These are phyloP conservation scores for Chromoteleia sp. DNA, from an alignment of 2,888 invertebrate species.

Conservation along the genomic window DNA sequence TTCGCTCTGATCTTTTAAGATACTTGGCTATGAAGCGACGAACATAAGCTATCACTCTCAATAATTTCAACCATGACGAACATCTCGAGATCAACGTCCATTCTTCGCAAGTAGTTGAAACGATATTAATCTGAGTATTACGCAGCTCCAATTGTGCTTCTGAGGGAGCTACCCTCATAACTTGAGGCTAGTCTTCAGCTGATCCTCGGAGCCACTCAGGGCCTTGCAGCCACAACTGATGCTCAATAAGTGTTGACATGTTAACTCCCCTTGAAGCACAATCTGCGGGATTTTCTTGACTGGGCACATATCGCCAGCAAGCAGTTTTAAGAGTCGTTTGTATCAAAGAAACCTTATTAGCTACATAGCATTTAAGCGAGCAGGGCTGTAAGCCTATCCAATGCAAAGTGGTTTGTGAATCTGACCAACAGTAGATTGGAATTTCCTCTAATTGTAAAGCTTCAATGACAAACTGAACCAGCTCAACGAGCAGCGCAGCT, in stretches of 20 bases:
- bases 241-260: background rate
- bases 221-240: background rate
- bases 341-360: background rate
- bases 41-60: slow-evolving; percentile 8
- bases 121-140: background rate
- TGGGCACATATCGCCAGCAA: background rate
- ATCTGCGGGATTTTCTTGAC: no score
- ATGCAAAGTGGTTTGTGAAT: slow-evolving; percentile 64
- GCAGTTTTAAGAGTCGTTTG: background rate
- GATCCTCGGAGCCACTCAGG: background rate
- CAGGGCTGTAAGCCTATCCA: slow-evolving; percentile 64
- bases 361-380: background rate
- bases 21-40: background rate
- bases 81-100: slow-evolving; percentile 1
- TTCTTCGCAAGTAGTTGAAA: background rate
- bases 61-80: slow-evolving; percentile 12
- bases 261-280: background rate
- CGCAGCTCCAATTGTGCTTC: background rate
- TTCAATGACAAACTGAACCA: background rate
- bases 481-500: no score
- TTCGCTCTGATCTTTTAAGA: background rate
- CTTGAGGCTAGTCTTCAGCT: background rate
- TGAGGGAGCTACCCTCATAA: background rate
- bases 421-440: slow-evolving; percentile 19
- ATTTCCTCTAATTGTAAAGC: background rate